phyloP scores from a whole-genome alignment of 2,888 invertebrate genomes.

The Amiota communis region DNA sequence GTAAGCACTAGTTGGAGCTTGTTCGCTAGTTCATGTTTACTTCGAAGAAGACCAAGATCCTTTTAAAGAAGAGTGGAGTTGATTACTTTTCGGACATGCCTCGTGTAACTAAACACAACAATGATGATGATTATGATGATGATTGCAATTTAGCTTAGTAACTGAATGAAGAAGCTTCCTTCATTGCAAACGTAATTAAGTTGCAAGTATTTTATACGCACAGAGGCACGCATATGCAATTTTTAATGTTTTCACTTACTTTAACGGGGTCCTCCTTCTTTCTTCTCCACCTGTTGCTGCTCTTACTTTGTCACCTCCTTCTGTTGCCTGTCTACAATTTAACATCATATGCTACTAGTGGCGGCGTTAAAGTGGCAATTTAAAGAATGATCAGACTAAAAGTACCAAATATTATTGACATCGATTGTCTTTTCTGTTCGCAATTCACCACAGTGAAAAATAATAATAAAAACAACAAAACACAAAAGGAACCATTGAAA shows the following conservation, averaged over 20 bases:
- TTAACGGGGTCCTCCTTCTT: too few species aligned
- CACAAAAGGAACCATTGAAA: neutral
- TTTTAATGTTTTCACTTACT: neutral
- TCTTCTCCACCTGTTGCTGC: too few species aligned
- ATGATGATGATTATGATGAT: too few species aligned
- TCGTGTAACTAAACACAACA: too few species aligned
- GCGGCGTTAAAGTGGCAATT: constrained; percentile 54
- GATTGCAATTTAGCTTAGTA: too few species aligned
- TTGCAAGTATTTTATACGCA: constrained; percentile 5
- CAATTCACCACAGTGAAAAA: constrained; percentile 18
- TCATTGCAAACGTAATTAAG: constrained; percentile 4
- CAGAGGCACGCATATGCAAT: constrained; percentile 4
- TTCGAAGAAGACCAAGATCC: too few species aligned
- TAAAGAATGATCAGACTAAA: constrained; percentile 51
- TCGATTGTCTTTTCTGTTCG: constrained; percentile 42
- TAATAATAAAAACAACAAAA: neutral
- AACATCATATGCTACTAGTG: constrained; percentile 54
- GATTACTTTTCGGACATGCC: too few species aligned
- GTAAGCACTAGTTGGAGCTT: too few species aligned
- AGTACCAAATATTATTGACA: constrained; percentile 19
- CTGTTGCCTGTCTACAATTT: constrained; percentile 41
- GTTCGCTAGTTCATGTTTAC: too few species aligned
- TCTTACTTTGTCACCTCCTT: neutral
- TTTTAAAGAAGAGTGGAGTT: too few species aligned
- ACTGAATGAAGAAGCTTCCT: too few species aligned